Base-by-base conservation (phyloP, 37 sponge, comb jelly and placozoan species). In the Theonella swinhoei region DNA sequence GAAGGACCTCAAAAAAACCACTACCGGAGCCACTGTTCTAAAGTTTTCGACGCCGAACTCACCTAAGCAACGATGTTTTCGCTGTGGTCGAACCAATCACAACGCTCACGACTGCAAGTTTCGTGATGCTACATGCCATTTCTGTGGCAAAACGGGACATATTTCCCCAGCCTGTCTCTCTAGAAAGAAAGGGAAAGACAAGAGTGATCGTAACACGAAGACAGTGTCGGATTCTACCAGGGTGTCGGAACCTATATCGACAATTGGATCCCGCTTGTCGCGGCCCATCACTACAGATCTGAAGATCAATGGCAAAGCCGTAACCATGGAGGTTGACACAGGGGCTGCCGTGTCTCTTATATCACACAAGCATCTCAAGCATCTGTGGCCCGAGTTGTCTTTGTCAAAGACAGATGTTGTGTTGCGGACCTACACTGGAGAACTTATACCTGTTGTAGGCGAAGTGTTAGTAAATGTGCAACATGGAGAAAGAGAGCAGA, bases 291-390 rank as follows among this genome's bases (percentile, higher is more conserved):
- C n/a, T n/a, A n/a, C n/a, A 23, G 35, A 2, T 28, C 17, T 77
- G 78, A 64, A 59, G 24, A 77, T 77, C 11, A 29, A 77, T 3
- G 78, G 64, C 35, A 3, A 77, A 64, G 23, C 41, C 41, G 8
- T 74, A 78, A 64, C 4, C n/a, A n/a, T n/a, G n/a, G n/a, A n/a
- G n/a, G n/a, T n/a, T n/a, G n/a, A n/a, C n/a, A n/a, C n/a, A n/a
- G 79, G 79, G 3, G 64, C 79, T 20, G 64, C 79, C 2, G 65
- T 65, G 58, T 78, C 79, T 23, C 37, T 78, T 64, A 78, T 78
- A 22, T 64, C 79, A 22, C 28, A 64, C 4, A 20, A 30, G 30
- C 22, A 17, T 19, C 26, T 2, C 24, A 1, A 78, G 65, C 29
- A 37, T 24, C 7, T 69, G n/a, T 33, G 22, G 32, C 64, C 38